phyloP scores from a whole-genome alignment of 2,888 invertebrate genomes.

The Parapristionchus giblindavisi region DNA sequence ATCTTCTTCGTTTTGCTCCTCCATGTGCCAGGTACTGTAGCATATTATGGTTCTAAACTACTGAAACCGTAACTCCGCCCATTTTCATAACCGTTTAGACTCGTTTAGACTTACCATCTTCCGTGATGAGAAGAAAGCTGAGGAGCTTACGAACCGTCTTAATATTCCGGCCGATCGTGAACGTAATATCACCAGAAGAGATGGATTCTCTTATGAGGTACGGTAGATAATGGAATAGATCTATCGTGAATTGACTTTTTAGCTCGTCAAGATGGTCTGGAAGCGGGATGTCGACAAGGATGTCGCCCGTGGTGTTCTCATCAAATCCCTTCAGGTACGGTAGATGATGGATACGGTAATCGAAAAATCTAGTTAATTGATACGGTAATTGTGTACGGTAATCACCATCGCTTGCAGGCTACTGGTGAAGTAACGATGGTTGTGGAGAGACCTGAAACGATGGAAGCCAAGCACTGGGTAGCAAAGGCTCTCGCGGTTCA shows the following conservation, averaged over 20 bases:
- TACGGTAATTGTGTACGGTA: too few relatives aligned
- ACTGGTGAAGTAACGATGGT: conserved; percentile 44
- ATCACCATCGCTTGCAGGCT: conserved; percentile 33
- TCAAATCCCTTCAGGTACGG: conserved; percentile 44
- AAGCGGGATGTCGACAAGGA: conserved; percentile 49
- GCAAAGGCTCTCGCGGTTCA: conserved; percentile 41
- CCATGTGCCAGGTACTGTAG: conserved; percentile 40
- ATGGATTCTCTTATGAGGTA: conserved; percentile 49
- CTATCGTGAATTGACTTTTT: neutral
- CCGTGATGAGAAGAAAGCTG: conserved; percentile 46
- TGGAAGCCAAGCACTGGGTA: conserved; percentile 49
- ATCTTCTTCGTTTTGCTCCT: conserved; percentile 49
- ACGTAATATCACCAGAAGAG: conserved; percentile 49
- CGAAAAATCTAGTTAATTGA: neutral
- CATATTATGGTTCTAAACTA: too few relatives aligned
- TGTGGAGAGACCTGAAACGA: conserved; percentile 49
- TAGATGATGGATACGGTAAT: too few relatives aligned
- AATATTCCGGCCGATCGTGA: conserved; percentile 51
- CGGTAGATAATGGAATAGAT: neutral
- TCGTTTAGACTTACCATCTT: conserved; percentile 20
- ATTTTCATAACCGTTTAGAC: too few relatives aligned
- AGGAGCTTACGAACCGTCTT: conserved; percentile 43
- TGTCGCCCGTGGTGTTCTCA: conserved; percentile 48
- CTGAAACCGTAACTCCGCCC: too few relatives aligned
- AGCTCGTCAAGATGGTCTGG: conserved; percentile 49